Evolutionary conservation across 2,888 invertebrate genomes (phyloP).

Genomic region (Sclerodermus sp.): DNA sequence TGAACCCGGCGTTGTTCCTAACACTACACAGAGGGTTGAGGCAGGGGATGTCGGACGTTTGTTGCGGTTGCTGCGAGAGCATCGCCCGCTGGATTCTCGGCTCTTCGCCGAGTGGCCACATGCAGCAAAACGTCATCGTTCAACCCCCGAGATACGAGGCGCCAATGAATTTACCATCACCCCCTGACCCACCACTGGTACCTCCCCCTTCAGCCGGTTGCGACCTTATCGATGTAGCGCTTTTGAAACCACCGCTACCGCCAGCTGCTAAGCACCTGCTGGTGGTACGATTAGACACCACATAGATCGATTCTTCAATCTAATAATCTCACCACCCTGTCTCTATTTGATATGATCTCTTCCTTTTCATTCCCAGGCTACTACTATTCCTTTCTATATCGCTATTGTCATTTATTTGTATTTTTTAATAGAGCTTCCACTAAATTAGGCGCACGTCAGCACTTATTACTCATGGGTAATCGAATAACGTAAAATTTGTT

Average conservation of each 20-base stretch:
- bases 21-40: constrained; percentile 76
- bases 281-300: constrained; percentile 28
- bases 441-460: no score
- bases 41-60: constrained; percentile 71
- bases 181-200: constrained; percentile 33
- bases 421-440: no score
- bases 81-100: constrained; percentile 65
- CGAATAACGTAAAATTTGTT: no score
- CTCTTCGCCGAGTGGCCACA: constrained; percentile 36
- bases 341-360: no score
- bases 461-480: no score
- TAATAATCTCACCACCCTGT: no score
- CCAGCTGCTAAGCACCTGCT: constrained; percentile 49
- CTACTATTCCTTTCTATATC: no score
- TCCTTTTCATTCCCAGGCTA: no score
- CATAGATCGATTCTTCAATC: no score
- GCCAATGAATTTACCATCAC: constrained; percentile 39
- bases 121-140: constrained; percentile 22
- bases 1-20: constrained; percentile 80
- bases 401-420: no score
- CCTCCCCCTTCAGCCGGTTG: constrained; percentile 33
- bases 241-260: constrained; percentile 50
- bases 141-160: constrained; percentile 49
- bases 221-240: constrained; percentile 51
- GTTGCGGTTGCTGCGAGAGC: constrained; percentile 74